These are phyloP conservation scores for Meteorus colon DNA, from an alignment of 2,888 invertebrate species.

Conservation along the genomic window DNA sequence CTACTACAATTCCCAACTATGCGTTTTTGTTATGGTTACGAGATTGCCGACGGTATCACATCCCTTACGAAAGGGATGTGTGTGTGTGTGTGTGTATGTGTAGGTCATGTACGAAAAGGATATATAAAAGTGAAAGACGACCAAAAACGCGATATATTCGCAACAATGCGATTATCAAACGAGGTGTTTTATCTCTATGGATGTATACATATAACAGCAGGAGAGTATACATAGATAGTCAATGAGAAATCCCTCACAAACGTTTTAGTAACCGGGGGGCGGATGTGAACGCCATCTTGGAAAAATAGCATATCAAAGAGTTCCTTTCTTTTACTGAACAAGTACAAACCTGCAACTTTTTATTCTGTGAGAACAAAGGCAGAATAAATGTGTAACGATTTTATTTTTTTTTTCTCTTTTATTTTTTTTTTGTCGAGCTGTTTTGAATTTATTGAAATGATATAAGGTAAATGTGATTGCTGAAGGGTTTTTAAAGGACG, in stretches of 20 bases:
- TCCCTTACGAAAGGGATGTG: not conserved
- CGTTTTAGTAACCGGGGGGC: not conserved
- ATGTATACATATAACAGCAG: not conserved
- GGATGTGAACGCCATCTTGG: not conserved
- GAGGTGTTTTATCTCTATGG: slow-evolving; percentile 4
- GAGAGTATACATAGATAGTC: not conserved
- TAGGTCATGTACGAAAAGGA: not conserved
- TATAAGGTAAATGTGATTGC: no score
- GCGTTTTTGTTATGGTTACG: slow-evolving; percentile 2
- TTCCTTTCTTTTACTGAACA: not conserved
- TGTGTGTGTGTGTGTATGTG: not conserved
- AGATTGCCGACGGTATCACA: slow-evolving; percentile 1
- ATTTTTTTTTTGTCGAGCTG: not conserved
- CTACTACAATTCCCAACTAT: not conserved
- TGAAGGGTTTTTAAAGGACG: no score
- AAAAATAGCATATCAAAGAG: slow-evolving; percentile 7
- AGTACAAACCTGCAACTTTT: no score
- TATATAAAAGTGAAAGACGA: slow-evolving; percentile 7
- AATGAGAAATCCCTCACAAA: slow-evolving; percentile 1
- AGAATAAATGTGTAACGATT: not conserved
- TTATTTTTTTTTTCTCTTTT: slow-evolving; percentile 1
- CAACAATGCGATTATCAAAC: slow-evolving; percentile 7
- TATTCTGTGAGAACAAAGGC: no score
- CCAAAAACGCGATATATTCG: not conserved
- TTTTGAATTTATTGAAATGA: no score